phyloP scores from a whole-genome alignment of 2,888 invertebrate species.

The Tetheella fluctuosa region DNA sequence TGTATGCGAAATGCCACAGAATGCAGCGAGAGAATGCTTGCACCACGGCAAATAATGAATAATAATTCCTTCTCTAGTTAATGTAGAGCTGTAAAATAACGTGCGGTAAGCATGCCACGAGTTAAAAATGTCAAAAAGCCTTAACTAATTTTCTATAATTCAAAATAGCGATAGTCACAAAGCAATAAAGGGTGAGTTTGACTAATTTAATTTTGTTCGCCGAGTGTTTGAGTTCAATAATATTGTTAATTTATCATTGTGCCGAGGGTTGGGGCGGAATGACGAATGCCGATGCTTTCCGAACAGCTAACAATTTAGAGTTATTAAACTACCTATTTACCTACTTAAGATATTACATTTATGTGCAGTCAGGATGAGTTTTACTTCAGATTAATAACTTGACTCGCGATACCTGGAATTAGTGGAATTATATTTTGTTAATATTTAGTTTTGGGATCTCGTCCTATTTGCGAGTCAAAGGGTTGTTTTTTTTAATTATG shows the following conservation, averaged over 20 bases:
- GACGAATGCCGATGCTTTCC: constrained; percentile 22
- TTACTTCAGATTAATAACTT: too few species aligned
- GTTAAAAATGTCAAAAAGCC: constrained; percentile 46
- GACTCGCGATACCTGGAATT: too few species aligned
- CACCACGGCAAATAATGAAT: constrained; percentile 67
- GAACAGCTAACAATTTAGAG: constrained; percentile 4
- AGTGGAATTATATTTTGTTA: too few species aligned
- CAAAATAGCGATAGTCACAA: constrained; percentile 37
- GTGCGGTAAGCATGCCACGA: constrained; percentile 38
- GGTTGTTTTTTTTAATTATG: too few species aligned
- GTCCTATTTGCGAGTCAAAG: too few species aligned
- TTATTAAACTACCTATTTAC: background rate
- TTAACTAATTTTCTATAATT: constrained; percentile 56
- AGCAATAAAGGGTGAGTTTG: constrained; percentile 50
- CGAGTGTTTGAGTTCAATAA: constrained; percentile 56
- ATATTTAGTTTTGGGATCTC: too few species aligned
- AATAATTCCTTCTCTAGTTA: constrained; percentile 69
- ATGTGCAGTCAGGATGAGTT: background rate
- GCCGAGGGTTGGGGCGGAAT: constrained; percentile 36
- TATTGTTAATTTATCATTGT: constrained; percentile 76
- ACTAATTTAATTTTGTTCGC: constrained; percentile 65
- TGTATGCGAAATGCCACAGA: constrained; percentile 64
- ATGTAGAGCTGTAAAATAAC: constrained; percentile 45
- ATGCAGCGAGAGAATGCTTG: constrained; percentile 54
- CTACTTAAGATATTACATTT: background rate